Evolutionary conservation across 1,140 invertebrate genomes (phyloP), one percentile per base, ranked within the genome.

Genomic region (Rhopalosiphum padi): DNA sequence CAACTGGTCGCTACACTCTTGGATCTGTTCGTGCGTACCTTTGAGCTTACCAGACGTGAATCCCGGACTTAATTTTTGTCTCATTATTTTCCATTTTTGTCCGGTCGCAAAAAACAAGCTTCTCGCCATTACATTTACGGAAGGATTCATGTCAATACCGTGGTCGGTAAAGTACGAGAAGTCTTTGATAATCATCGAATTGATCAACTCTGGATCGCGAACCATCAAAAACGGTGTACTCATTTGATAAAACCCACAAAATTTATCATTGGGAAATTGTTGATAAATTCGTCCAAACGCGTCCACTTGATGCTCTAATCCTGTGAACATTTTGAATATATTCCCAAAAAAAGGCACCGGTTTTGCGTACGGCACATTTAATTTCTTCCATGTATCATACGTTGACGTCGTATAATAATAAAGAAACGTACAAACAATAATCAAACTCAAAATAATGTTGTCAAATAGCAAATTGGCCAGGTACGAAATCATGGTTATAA

Each of bases 31-130:
- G n/a, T 96, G 96, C 95, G 96, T 96, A 0, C 94, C 94, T 94
- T 96, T 96, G 23, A 97, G 94, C 94, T 96, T 96, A 8, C 95
- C 95, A 0, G 96, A 95, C 1, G 96, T 96, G 94, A 97, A 97
- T 8, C 96, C 95, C 1, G 96, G 96, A 2, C 95, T 95, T 6
- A 97, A 93, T 93, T 96, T 96, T 0, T 95, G 94, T 60, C 96
- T 95, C 0, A 97, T 90, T 51, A 94, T 95, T 86, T 95, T 95
- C 96, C 96, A 97, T 94, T 95, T 94, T 43, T 95, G 94, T 0
- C 95, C 95, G n/a, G 94, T 94, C 23, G 96, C 93, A 3, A 95
- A 95, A 93, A 97, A 96, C 51, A 97, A 94, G 94, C 96, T 96
- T 7, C 95, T 95, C 35, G 95, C 95, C 0, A 97, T 90, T 9